Conservation (phyloP, 2,113 vertebrate genomes). For the Saccopteryx leptura region DNA sequence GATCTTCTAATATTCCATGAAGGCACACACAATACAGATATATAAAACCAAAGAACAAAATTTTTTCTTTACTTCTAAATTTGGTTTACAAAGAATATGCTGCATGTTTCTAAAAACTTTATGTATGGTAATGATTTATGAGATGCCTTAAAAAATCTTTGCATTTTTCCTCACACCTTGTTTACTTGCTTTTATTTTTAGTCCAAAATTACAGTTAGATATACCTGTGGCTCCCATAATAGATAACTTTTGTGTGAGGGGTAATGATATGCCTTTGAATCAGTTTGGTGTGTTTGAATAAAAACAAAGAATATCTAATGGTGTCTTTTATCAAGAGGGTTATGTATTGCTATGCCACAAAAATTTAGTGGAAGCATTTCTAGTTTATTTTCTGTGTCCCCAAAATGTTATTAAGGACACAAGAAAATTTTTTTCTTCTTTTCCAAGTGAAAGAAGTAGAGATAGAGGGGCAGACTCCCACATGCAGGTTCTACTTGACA, state of each 20-base stretch:
- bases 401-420: background rate
- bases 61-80: background rate
- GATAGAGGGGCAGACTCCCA: too few relatives aligned
- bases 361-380: background rate
- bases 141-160: background rate
- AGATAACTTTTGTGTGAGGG: background rate
- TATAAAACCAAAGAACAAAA: background rate
- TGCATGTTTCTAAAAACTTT: background rate
- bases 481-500: too few relatives aligned
- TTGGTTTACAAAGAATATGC: background rate
- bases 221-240: background rate
- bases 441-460: too few relatives aligned
- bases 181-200: background rate
- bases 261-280: background rate
- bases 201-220: background rate
- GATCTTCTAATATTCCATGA: background rate
- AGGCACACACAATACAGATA: background rate
- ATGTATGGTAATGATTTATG: background rate
- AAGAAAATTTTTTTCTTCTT: background rate
- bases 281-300: background rate
- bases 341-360: background rate
- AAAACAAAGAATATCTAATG: background rate
- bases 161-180: background rate
- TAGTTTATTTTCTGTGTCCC: background rate
- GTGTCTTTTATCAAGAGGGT: background rate